Percentiles rank a stretch among this genome's conserved stretches.
Conservation (phyloP, 2,797 vertebrate genomes). For the Pogonophryne albipinna region DNA sequence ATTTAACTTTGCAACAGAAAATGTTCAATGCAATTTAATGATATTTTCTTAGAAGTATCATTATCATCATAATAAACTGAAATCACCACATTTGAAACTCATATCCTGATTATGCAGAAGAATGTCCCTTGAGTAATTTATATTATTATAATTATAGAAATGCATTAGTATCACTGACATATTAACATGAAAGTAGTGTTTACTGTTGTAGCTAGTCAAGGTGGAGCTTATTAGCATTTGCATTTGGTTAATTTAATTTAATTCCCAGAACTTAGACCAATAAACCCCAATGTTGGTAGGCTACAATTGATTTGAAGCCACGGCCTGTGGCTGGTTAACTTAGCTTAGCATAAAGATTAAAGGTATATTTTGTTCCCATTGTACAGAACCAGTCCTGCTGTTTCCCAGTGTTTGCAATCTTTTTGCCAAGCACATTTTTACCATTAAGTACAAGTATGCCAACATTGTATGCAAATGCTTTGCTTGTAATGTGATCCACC, state of each 20-base stretch:
- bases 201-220: neutral
- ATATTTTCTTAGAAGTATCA: neutral
- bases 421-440: neutral
- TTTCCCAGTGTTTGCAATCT: neutral
- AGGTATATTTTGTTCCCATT: neutral
- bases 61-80: neutral
- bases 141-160: neutral
- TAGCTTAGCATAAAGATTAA: neutral
- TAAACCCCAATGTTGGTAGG: no score
- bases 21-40: no score
- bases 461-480: neutral
- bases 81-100: neutral
- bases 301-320: neutral
- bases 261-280: neutral
- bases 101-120: neutral
- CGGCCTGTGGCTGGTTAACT: neutral
- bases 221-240: no score
- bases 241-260: neutral
- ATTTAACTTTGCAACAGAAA: no score
- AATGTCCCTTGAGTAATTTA: neutral
- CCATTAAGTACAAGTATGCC: neutral
- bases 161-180: neutral
- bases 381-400: neutral
- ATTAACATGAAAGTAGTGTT: neutral
- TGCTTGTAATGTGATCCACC: neutral